A percentile compares a stretch with the other conserved stretches of the same genome.
Evolutionary conservation across 2,797 vertebrate species (phyloP).

Genomic region (Picus viridis): DNA sequence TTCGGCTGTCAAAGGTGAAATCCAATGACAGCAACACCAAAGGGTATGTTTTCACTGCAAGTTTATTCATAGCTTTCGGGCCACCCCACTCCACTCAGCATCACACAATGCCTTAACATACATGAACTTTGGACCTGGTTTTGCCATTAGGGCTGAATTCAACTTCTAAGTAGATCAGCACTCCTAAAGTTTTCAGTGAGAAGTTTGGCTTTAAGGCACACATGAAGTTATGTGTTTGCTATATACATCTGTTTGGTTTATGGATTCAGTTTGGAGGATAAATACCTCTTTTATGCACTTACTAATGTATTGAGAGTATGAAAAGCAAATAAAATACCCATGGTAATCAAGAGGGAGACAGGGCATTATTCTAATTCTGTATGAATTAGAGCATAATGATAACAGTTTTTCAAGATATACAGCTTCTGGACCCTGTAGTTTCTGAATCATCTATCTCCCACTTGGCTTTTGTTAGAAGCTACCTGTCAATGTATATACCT

Average conservation of each 20-base stretch:
- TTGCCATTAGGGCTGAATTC: not conserved
- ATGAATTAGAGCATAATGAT: not conserved
- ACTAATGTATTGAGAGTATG: not conserved
- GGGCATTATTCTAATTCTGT: not conserved
- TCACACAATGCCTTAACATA: not conserved
- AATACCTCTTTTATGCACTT: not conserved
- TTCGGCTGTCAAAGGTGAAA: constrained; percentile 54
- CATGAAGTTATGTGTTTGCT: not conserved
- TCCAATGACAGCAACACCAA: not conserved
- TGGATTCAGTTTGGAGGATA: not conserved
- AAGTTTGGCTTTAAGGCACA: not conserved
- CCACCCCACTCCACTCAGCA: not conserved
- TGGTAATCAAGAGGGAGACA: not conserved
- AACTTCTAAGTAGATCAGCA: not conserved
- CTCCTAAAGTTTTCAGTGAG: not conserved
- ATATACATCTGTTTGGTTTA: not conserved
- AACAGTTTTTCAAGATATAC: not conserved
- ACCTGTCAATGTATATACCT: not conserved
- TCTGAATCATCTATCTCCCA: not conserved
- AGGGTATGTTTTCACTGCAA: constrained; percentile 6
- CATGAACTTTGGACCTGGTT: not conserved
- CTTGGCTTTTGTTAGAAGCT: not conserved
- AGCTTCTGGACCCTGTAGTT: not conserved
- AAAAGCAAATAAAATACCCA: not conserved
- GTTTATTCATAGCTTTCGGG: not conserved